Base-by-base conservation (phyloP, 2,113 vertebrate genomes). In the Hippopotamus amphibius region DNA sequence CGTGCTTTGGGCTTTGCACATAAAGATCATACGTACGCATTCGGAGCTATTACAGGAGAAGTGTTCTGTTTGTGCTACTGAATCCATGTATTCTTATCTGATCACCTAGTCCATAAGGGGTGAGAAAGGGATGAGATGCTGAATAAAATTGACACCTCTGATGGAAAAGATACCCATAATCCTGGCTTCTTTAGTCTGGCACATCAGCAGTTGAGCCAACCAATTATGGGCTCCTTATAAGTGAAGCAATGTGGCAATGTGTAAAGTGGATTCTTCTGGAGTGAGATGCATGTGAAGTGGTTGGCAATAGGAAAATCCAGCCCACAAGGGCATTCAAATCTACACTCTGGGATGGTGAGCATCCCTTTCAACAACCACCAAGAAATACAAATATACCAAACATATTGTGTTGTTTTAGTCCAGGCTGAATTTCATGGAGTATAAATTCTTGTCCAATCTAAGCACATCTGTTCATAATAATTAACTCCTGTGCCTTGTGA, bases 381-480 rank as follows among this genome's bases (percentile, higher is more conserved):
- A 97, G 46, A 97, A 95, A 87, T 80, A 57, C 90, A 96, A 93
- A 82, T 81, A 88, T 81, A 90, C 86, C 83, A 92, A 95, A 89
- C 95, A 95, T 97, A 98, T 96, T 96, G 94, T 98, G 96, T 95
- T 97, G n/a, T 6, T 98, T 96, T 89, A 95, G 95, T 97, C 96
- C 93, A 17, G 84, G 37, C 90, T 96, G 90, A 89, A 76, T 97
- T 98, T 98, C 96, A 95, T 59, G 69, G 96, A 93, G 93, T 98
- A 97, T 98, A 97, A 98, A 98, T 98, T 98, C 97, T 98, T 97
- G 85, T 98, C 96, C 97, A 98, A 98, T 98, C 98, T 98, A 93
- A 98, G 96, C 97, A 98, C 97, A 98, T 98, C 98, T 99, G 98
- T 98, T 98, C 94, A 83, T 98, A 97, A 98, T 98, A 98, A 98